Base-by-base conservation (phyloP, 2,888 invertebrate species). In the Sesia bembeciformis region DNA sequence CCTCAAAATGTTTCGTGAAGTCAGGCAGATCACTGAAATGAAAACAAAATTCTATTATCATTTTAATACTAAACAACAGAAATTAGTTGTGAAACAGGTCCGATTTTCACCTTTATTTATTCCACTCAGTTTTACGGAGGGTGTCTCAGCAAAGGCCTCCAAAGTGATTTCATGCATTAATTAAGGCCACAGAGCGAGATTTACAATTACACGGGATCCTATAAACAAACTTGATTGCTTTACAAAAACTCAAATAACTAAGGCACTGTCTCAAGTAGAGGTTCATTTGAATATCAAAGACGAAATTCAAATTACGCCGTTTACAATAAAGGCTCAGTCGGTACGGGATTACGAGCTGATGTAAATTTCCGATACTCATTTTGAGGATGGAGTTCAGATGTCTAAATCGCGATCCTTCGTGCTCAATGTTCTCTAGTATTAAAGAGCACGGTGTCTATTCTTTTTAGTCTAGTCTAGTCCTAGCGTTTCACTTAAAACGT, bases 221-320 rank as follows among this genome's bases (percentile, higher is more conserved):
- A 82, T 89, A 88, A 88, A 88, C 88, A 88, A 88, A 86, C 85
- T 88, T 85, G 88, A 89, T 88, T 87, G 87, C 87, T 87, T 88
- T 88, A 89, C 87, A 89, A 89, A 89, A 89, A 88, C 85, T 87
- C 86, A 82, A 88, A 87, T 89, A 88, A 86, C 87, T 88, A 85
- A 87, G 87, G 84, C 87, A 86, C 78, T 88, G 89, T 89, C 88
- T 88, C 86, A 88, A 89, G 88, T 86, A 84, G 82, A 78, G 83
- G 75, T 78, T 87, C 85, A 89, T 89, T 89, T 88, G 80, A 88
- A 89, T 89, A 87, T 88, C 89, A 89, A 89, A 89, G 89, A 82
- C 88, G 76, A 86, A 88, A 88, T 89, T 88, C 85, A 88, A 89
- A 89, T 89, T 86, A 85, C 85, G 75, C 72, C 88, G 88, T 87